Evolutionary conservation across 2,797 vertebrate species (phyloP).

Genomic region (Chaetodon trifasciatus): DNA sequence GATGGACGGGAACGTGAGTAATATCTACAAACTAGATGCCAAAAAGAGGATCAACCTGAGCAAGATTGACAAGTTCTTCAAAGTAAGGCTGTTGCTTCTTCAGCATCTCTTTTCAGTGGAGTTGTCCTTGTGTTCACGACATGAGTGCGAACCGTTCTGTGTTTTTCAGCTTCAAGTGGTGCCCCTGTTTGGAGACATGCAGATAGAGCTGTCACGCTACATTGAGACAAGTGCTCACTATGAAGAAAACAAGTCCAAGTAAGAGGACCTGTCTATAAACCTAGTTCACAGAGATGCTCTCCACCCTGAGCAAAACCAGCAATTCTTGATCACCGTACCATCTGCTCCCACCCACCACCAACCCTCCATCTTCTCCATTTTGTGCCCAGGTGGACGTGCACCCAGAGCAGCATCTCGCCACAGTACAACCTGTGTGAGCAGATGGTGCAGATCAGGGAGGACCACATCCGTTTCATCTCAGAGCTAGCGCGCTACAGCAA

Average conservation of each 20-base stretch:
- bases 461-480: slow-evolving; percentile 99
- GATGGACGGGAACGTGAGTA: slow-evolving; percentile 97
- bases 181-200: slow-evolving; percentile 98
- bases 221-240: slow-evolving; percentile 99
- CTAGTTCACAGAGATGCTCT: neutral
- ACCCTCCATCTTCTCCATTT: slow-evolving; percentile 10
- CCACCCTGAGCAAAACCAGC: neutral
- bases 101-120: slow-evolving; percentile 36
- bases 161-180: slow-evolving; percentile 93
- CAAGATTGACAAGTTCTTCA: slow-evolving; percentile 99
- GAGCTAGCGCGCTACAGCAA: slow-evolving; percentile 99
- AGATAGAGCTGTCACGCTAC: slow-evolving; percentile 97
- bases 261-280: slow-evolving; percentile 37
- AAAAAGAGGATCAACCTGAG: slow-evolving; percentile 99
- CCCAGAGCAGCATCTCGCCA: slow-evolving; percentile 98
- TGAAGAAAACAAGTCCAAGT: slow-evolving; percentile 99
- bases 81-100: slow-evolving; percentile 74
- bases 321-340: neutral
- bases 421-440: slow-evolving; percentile 99
- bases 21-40: slow-evolving; percentile 98
- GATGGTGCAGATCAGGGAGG: slow-evolving; percentile 99
- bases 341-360: slow-evolving; percentile 14
- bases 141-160: neutral
- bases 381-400: slow-evolving; percentile 95
- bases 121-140: neutral